Percentiles rank a stretch among this genome's conserved stretches.
These are phyloP conservation scores for Drosophila parabipectinata DNA, from an alignment of 1,140 invertebrate genomes.

Conservation along the genomic window DNA sequence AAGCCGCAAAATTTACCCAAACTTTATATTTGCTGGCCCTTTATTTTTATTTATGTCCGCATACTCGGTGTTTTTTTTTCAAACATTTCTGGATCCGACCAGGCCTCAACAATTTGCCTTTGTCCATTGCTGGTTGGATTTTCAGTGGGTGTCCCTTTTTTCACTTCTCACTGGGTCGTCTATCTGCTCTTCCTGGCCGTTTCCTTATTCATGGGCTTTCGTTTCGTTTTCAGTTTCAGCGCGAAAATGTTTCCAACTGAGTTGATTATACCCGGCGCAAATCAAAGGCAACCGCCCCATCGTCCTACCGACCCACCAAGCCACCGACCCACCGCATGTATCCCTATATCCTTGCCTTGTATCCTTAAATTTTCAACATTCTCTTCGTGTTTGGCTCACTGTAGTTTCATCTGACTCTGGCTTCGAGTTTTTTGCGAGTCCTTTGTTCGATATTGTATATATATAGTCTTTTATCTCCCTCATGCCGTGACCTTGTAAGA, in stretches of 20 bases:
- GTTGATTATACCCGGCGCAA: slow-evolving; percentile 72
- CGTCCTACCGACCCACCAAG: neutral
- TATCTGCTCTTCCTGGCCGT: slow-evolving; percentile 54
- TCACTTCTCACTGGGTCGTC: slow-evolving; percentile 1
- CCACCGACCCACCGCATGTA: slow-evolving; percentile 7
- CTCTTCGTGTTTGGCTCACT: slow-evolving; percentile 24
- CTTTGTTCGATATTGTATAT: slow-evolving; percentile 41
- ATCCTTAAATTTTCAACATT: slow-evolving; percentile 68
- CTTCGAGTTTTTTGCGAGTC: slow-evolving; percentile 12
- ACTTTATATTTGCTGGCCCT: slow-evolving; percentile 66
- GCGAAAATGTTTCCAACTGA: slow-evolving; percentile 72
- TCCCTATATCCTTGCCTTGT: slow-evolving; percentile 13
- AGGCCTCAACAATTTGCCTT: slow-evolving; percentile 63
- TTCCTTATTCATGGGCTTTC: slow-evolving; percentile 16
- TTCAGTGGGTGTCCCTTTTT: slow-evolving; percentile 29
- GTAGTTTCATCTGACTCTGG: slow-evolving; percentile 10
- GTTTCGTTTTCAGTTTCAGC: slow-evolving; percentile 42
- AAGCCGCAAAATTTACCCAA: slow-evolving; percentile 75
- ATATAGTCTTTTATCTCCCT: slow-evolving; percentile 54
- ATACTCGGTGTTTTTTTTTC: slow-evolving; percentile 9
- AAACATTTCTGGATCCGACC: slow-evolving; percentile 33
- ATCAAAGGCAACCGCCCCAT: slow-evolving; percentile 56
- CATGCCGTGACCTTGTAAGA: slow-evolving; percentile 58
- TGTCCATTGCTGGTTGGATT: slow-evolving; percentile 22
- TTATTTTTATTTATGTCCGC: slow-evolving; percentile 53